Evolutionary conservation across 2,797 vertebrate species (phyloP), one percentile per base, ranked within the genome.

Genomic region (Chrysocyon brachyurus): DNA sequence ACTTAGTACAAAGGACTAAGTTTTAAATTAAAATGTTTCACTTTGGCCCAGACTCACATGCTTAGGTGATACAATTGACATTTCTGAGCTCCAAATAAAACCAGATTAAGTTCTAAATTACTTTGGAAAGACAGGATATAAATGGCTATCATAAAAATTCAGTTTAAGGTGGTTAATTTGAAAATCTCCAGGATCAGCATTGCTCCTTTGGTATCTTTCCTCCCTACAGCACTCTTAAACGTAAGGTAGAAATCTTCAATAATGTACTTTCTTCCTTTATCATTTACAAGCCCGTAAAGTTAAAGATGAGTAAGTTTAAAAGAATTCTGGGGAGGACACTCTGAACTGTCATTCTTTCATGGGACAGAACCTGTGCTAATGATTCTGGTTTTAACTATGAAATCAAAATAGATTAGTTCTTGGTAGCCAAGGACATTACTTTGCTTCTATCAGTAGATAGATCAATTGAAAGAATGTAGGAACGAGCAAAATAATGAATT

Each of bases 11-110:
- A 90, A 57, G 40, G 92, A 83, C 86, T 93, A 89, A 90, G 10
- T 40, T 96, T 96, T 91, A 94, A 93, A 86, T 96, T 64, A 93
- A 97, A 95, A 92, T 92, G 36, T 92, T 95, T 97, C n/a, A 54
- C 36, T 84, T 92, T 87, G 93, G 85, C 36, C 57, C 61, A 52
- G 84, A 90, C 54, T 95, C 64, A 90, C 68, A 91, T 1, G 2
- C 87, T 91, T 86, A 91, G 33, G 63, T 93, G 63, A 79, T 92
- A 77, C 75, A 92, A 77, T 79, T 75, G 87, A 97, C 75, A 96
- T 95, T 95, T 97, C 56, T 90, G 70, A 94, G 54, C 68, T 93
- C 36, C 52, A 90, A 91, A 90, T 92, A 70, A 95, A 87, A 63
- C 63, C 46, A 94, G 91, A 91, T 95, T 92, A 96, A 93, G 46